Evolutionary conservation across 2,113 vertebrate species (phyloP), one percentile per base, ranked within the genome.

Genomic region (Echinops telfairi): DNA sequence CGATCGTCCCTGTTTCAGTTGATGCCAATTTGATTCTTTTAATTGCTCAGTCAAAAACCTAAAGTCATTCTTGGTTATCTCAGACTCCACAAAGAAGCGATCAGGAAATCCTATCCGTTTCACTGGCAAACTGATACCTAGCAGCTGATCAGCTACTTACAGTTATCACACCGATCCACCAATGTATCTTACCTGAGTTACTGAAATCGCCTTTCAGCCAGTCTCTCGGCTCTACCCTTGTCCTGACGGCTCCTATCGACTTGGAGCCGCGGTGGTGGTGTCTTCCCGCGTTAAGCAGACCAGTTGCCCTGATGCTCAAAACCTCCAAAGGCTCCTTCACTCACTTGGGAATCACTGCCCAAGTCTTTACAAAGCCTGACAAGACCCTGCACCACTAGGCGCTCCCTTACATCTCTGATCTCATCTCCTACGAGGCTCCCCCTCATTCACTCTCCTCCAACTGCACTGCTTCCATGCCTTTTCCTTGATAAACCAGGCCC

Each of bases 91-190:
- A 78, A 57, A 53, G 20, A 82, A 76, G 75, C 25, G 66, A 1
- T 60, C 33, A 71, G 62, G 38, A 85, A 80, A 68, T n/a, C 70
- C 25, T 88, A 27, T 84, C n/a, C 16, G 66, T 19, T 91, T 17
- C 82, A 88, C 68, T 47, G 84, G 53, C 58, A 91, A 91, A 82
- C 81, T 40, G 47, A 60, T 75, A 95, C 16, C 85, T 77, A 91
- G 66, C 77, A 64, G 89, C 22, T 91, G 43, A 85, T 88, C 25
- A 81, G 27, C 33, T 81, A 81, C 53, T 81, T 19, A 81, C 36
- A 19, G 2, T 25, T 82, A 60, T 40, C 27, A 64, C 6, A 17
- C 31, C 68, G 47, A 27, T 38, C 43, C 23, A 33, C 82, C 31
- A 64, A 78, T 38, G 23, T 76, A 33, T 66, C 33, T 40, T 27